Base-by-base conservation (phyloP, 2,888 invertebrate species). In the Teinopalpus imperialis region DNA sequence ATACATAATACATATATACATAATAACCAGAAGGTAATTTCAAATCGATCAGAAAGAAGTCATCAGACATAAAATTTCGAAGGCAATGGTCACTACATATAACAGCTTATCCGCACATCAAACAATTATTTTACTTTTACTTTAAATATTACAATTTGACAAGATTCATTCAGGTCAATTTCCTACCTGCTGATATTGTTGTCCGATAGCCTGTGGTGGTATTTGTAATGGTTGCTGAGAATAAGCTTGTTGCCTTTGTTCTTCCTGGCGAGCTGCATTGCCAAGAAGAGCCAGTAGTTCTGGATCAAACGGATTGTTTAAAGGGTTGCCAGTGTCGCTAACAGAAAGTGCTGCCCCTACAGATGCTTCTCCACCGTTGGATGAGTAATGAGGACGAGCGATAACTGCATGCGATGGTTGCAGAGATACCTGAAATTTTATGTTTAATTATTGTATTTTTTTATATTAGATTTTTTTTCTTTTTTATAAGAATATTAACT, bases 261-360 rank as follows among this genome's bases (percentile, higher is more conserved):
- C 81, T 7, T 81, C 81, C 26, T 70, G 68, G 34, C 78, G 70
- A 6, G 66, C 60, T n/a, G 73, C 55, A 36, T 80, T 79, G 4
- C 76, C 72, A 1, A 87, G 60, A 4, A 86, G 53, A 1, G 83
- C 74, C 9, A 87, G 51, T 0, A 88, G 67, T 7, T 86, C 83
- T 21, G 75, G 81, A 30, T 81, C 79, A 48, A 70, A 80, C 1
- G 72, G 42, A 34, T 70, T 61, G 9, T 65, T 58, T 1, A 71
- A 53, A 36, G 54, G 67, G 1, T 75, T 65, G 13, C 79, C 77
- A 5, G 69, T 69, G 48, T 87, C 87, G 37, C 83, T 83, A 40
- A 87, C 87, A 1, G 87, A 78, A 6, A 88, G 59, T 1, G 88
- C 88, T 2, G 87, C 88, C 3, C 88, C 88, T 0, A 88, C 88